Evolutionary conservation across 1,140 invertebrate genomes (phyloP).

Genomic region (Drosophila pandora): DNA sequence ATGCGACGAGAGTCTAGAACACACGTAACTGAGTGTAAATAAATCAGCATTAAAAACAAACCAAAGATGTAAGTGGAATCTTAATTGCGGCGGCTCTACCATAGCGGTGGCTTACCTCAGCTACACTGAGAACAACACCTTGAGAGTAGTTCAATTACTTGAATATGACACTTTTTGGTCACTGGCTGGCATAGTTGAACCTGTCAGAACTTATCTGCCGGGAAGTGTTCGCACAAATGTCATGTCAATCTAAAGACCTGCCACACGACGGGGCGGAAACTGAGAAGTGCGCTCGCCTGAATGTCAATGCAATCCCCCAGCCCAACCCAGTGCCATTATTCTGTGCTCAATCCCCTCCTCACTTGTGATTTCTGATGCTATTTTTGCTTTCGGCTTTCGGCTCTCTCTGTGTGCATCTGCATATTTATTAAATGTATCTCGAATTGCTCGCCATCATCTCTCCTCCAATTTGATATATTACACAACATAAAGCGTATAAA

Average conservation of each 20-base stretch:
- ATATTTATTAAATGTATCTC: constrained; percentile 64
- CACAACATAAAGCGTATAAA: constrained; percentile 49
- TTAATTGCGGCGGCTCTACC: constrained; percentile 32
- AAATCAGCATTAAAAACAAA: constrained; percentile 53
- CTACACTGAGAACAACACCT: background rate
- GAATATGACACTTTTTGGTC: background rate
- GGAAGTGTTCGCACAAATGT: constrained; percentile 4
- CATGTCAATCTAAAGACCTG: constrained; percentile 28
- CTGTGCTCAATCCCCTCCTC: constrained; percentile 9
- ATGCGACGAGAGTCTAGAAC: constrained; percentile 20
- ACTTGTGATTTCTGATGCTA: background rate
- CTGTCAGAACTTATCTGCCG: constrained; percentile 25
- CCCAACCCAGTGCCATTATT: background rate
- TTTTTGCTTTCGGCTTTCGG: constrained; percentile 3
- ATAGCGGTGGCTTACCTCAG: background rate
- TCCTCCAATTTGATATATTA: constrained; percentile 60
- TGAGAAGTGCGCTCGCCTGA: constrained; percentile 17
- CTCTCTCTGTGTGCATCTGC: constrained; percentile 32
- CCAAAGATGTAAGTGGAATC: constrained; percentile 30
- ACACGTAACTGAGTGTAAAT: constrained; percentile 45
- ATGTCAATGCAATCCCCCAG: constrained; percentile 53
- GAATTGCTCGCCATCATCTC: constrained; percentile 33
- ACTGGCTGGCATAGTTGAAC: constrained; percentile 6
- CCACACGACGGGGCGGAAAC: constrained; percentile 18
- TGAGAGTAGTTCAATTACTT: no score